Evolutionary conservation across 2,888 invertebrate genomes (phyloP).

Genomic region (Tetramorium bicarinatum): DNA sequence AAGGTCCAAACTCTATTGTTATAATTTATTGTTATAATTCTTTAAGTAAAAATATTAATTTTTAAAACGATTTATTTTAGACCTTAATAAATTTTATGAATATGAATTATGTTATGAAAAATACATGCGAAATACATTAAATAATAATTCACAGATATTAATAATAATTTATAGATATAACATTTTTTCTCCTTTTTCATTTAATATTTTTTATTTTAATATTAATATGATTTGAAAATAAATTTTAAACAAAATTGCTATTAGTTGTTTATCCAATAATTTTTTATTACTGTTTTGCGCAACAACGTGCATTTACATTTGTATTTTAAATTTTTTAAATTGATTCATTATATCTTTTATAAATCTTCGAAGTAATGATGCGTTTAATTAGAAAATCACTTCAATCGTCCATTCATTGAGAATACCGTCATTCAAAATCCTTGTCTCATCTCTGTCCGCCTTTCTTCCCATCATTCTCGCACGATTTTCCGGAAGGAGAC

Average conservation of each 20-base stretch:
- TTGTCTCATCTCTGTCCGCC: neutral
- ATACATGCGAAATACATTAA: neutral
- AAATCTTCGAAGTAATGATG: neutral
- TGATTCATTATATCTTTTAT: neutral
- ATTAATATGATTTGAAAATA: neutral
- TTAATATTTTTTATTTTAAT: neutral
- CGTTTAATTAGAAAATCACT: conserved; percentile 4
- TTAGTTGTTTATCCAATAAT: neutral
- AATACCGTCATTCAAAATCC: conserved; percentile 11
- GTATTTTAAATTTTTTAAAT: neutral
- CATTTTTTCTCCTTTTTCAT: neutral
- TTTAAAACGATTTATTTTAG: conserved; percentile 1
- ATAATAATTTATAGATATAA: neutral
- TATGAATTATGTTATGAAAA: neutral
- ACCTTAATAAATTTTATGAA: neutral
- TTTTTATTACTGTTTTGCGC: neutral
- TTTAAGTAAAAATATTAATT: neutral
- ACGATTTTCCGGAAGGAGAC: conserved; percentile 7
- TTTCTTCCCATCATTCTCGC: neutral
- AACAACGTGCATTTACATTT: neutral
- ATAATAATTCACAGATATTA: no score
- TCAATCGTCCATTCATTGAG: conserved; percentile 29
- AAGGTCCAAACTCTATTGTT: neutral
- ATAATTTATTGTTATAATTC: neutral
- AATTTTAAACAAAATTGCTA: neutral